Evolutionary conservation across 2,888 invertebrate genomes (phyloP).

Genomic region (Dynastes grantii): DNA sequence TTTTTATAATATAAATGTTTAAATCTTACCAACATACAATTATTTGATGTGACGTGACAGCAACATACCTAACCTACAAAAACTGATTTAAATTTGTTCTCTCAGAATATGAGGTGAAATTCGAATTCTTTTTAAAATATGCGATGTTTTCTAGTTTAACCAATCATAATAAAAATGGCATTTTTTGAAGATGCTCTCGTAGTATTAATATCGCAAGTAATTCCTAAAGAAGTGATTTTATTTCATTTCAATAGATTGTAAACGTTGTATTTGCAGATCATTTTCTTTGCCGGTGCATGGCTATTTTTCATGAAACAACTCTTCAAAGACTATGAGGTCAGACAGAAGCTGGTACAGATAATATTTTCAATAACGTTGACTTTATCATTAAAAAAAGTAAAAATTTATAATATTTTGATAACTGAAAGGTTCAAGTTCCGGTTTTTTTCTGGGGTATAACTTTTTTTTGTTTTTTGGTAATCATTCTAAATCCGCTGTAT

Average conservation of each 20-base stretch:
- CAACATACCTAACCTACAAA: constrained; percentile 33
- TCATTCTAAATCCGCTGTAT: constrained; percentile 96
- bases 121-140: background rate
- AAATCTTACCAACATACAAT: too few relatives aligned
- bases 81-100: constrained; percentile 8
- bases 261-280: constrained; percentile 75
- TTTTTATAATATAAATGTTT: too few relatives aligned
- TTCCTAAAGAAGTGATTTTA: background rate
- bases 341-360: constrained; percentile 93
- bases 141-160: background rate
- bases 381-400: too few relatives aligned
- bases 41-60: constrained; percentile 9
- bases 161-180: constrained; percentile 75
- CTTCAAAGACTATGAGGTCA: constrained; percentile 97
- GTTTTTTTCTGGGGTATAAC: constrained; percentile 94
- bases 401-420: too few relatives aligned
- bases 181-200: constrained; percentile 89
- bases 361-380: constrained; percentile 98
- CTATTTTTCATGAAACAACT: constrained; percentile 98
- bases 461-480: constrained; percentile 94
- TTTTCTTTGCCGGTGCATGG: constrained; percentile 98
- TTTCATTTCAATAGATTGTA: background rate
- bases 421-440: constrained; percentile 96
- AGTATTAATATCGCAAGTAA: constrained; percentile 79
- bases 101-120: constrained; percentile 1